These are phyloP conservation scores for Protomyctophum bolini DNA, from an alignment of 2,113 vertebrate genomes.

Conservation along the genomic window DNA sequence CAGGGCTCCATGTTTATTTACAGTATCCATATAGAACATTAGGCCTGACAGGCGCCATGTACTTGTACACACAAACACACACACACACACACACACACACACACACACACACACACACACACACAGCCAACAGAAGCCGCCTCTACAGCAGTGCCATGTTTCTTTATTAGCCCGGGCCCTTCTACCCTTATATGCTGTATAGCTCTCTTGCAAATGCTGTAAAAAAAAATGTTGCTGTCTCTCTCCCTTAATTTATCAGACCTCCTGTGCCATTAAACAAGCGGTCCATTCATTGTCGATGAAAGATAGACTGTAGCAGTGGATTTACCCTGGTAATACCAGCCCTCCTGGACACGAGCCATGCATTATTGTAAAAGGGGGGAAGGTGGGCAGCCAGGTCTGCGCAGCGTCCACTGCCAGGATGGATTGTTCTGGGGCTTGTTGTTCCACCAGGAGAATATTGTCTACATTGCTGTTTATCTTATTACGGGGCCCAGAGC, in stretches of 20 bases:
- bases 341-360: slow-evolving; percentile 26
- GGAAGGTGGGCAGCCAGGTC: background rate
- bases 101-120: background rate
- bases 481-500: slow-evolving; percentile 30
- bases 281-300: slow-evolving; percentile 32
- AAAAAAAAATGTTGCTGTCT: slow-evolving; percentile 14
- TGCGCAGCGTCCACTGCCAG: slow-evolving; percentile 29
- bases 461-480: slow-evolving; percentile 47
- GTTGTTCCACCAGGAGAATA: slow-evolving; percentile 23
- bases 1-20: background rate
- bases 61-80: background rate
- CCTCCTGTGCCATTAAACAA: slow-evolving; percentile 51
- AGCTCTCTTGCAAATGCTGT: slow-evolving; percentile 7
- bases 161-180: slow-evolving; percentile 45
- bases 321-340: slow-evolving; percentile 50
- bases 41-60: slow-evolving; percentile 7
- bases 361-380: slow-evolving; percentile 50
- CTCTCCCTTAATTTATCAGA: slow-evolving; percentile 37
- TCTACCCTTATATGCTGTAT: background rate
- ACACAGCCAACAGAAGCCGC: background rate
- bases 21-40: background rate
- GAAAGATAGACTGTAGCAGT: slow-evolving; percentile 46
- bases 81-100: background rate
- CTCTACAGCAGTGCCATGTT: background rate
- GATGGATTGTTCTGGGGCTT: slow-evolving; percentile 31